phyloP scores from a whole-genome alignment of 2,888 invertebrate genomes.

The Athalia circularis region DNA sequence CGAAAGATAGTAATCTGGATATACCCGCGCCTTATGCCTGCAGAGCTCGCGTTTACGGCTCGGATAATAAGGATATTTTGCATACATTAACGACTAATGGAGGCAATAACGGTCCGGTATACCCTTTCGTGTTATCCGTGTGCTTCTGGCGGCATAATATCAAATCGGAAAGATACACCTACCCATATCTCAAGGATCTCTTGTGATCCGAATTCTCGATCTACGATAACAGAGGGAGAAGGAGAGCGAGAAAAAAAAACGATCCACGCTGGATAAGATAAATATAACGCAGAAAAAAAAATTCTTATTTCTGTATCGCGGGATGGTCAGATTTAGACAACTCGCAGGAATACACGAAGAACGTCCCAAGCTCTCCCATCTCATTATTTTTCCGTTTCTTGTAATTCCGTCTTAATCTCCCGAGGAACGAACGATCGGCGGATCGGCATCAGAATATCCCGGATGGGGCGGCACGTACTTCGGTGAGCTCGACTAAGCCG shows the following conservation, averaged over 20 bases:
- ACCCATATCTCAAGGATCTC: slow-evolving; percentile 8
- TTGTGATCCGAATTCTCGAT: too few relatives aligned
- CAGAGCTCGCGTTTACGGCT: slow-evolving; percentile 54
- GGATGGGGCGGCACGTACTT: slow-evolving; percentile 5
- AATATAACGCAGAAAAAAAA: too few relatives aligned
- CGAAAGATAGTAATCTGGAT: slow-evolving; percentile 28
- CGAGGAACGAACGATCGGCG: not conserved
- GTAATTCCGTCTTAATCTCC: slow-evolving; percentile 20
- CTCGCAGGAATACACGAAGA: not conserved
- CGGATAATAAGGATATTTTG: slow-evolving; percentile 71
- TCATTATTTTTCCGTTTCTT: not conserved
- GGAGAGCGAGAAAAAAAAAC: too few relatives aligned
- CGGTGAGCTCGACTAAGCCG: slow-evolving; percentile 26
- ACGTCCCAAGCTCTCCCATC: not conserved
- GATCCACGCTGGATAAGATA: too few relatives aligned
- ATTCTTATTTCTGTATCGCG: too few relatives aligned
- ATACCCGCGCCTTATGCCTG: slow-evolving; percentile 51
- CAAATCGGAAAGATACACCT: slow-evolving; percentile 8
- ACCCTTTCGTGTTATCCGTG: slow-evolving; percentile 54
- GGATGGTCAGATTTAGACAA: too few relatives aligned
- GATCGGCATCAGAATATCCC: too few relatives aligned
- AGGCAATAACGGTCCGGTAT: slow-evolving; percentile 60
- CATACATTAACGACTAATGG: slow-evolving; percentile 71
- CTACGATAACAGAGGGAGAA: too few relatives aligned
- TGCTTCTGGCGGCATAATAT: slow-evolving; percentile 63